These are phyloP conservation scores for Lochmaea capreae DNA, from an alignment of 2,888 invertebrate species.

Conservation along the genomic window DNA sequence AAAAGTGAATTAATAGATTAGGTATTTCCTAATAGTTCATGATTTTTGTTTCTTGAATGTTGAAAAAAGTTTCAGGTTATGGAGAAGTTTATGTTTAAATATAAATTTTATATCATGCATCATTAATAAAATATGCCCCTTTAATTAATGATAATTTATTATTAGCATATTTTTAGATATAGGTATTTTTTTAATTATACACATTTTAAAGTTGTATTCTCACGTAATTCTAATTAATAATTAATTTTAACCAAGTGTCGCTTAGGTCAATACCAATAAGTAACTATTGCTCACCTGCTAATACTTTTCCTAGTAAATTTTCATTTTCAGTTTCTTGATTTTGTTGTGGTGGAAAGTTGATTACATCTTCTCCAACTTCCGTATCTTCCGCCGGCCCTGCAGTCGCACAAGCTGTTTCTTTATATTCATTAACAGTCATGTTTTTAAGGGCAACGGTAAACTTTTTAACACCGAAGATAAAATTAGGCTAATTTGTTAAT, in stretches of 20 bases:
- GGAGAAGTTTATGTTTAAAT: background rate
- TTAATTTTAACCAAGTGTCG: too few species aligned
- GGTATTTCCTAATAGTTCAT: slow-evolving; percentile 12
- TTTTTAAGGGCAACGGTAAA: slow-evolving; percentile 37
- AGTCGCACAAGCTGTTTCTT: slow-evolving; percentile 67
- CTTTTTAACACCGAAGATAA: background rate
- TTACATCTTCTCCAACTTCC: slow-evolving; percentile 60
- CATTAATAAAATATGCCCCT: too few species aligned
- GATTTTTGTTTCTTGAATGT: background rate
- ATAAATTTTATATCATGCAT: too few species aligned
- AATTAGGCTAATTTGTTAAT: background rate
- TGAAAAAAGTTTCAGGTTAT: slow-evolving; percentile 31
- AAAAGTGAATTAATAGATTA: slow-evolving; percentile 3
- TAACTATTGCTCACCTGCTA: slow-evolving; percentile 67
- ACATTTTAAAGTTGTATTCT: too few species aligned
- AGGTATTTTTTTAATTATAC: too few species aligned
- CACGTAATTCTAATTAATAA: too few species aligned
- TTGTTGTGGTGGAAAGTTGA: slow-evolving; percentile 58
- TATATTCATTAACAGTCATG: slow-evolving; percentile 71
- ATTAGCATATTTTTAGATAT: too few species aligned
- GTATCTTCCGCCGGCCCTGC: slow-evolving; percentile 62
- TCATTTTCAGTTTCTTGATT: slow-evolving; percentile 64
- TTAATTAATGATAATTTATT: too few species aligned
- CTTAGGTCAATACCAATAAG: background rate
- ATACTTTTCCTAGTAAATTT: slow-evolving; percentile 69